Conservation (phyloP, 2,888 invertebrate genomes). For the Slavum lentiscoides region DNA sequence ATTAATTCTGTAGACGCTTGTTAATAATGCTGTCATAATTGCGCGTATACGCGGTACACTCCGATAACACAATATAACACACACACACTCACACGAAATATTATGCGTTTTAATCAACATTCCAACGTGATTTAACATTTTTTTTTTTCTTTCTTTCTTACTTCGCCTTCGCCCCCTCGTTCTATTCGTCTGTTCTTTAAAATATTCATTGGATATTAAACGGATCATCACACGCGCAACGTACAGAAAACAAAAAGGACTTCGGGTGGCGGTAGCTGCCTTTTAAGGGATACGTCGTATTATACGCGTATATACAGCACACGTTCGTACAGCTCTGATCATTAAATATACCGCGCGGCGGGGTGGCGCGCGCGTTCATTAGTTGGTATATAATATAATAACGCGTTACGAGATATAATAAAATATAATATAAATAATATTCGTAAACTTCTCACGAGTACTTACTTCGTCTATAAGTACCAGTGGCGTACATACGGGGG, state of each 20-base stretch:
- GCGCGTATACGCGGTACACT: not conserved
- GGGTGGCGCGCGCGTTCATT: constrained; percentile 50
- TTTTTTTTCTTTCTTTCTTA: constrained; percentile 1
- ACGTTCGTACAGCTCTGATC: constrained; percentile 5
- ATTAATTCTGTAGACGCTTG: constrained; percentile 43
- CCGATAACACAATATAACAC: constrained; percentile 16
- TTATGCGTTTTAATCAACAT: constrained; percentile 54
- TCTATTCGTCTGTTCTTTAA: constrained; percentile 40
- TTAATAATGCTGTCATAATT: constrained; percentile 52
- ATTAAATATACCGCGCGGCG: constrained; percentile 34
- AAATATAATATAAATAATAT: not conserved
- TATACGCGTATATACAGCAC: not conserved
- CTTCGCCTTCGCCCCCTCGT: constrained; percentile 10
- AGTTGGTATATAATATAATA: constrained; percentile 9
- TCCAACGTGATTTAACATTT: constrained; percentile 53
- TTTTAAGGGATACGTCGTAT: constrained; percentile 20
- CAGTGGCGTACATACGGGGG: no score
- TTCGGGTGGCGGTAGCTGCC: constrained; percentile 44
- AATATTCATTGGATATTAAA: constrained; percentile 52
- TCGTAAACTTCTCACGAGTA: constrained; percentile 32
- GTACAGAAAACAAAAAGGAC: constrained; percentile 28
- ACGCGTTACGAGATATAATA: not conserved
- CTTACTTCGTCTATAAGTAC: not conserved
- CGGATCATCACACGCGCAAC: constrained; percentile 3
- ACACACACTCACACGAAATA: constrained; percentile 16